Evolutionary conservation across 2,888 invertebrate species (phyloP).

Genomic region (Ligdia adustata): DNA sequence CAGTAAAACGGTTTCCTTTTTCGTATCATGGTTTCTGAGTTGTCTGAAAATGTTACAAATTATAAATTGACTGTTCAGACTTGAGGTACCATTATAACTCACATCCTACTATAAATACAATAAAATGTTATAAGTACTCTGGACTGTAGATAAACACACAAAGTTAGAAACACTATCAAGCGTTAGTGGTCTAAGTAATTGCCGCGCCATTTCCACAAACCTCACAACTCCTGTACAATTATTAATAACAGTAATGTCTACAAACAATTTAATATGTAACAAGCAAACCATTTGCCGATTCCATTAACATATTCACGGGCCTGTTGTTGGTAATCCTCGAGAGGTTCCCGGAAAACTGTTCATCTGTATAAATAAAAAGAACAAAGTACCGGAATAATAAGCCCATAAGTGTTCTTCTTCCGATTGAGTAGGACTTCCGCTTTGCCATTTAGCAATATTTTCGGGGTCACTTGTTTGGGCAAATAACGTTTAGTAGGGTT

Average conservation of each 20-base stretch:
- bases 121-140: no score
- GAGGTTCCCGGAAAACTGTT: constrained; percentile 9
- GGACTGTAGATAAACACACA: no score
- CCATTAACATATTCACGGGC: constrained; percentile 16
- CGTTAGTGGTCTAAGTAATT: no score
- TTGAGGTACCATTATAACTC: no score
- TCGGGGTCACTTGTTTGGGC: constrained; percentile 20
- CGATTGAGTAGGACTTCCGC: constrained; percentile 30
- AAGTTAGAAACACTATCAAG: no score
- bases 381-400: constrained; percentile 32
- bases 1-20: no score
- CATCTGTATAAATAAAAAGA: constrained; percentile 32
- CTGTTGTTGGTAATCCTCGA: constrained; percentile 18
- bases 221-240: not conserved
- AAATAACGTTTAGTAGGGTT: constrained; percentile 19
- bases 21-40: no score
- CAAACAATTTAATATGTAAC: constrained; percentile 14
- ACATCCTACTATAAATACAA: no score
- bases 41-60: no score
- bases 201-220: no score
- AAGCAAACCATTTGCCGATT: constrained; percentile 11
- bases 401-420: constrained; percentile 36
- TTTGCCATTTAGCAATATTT: constrained; percentile 27
- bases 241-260: not conserved
- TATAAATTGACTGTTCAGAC: no score